Conservation (phyloP, 2,888 invertebrate species). For the Hydraecia micacea region DNA sequence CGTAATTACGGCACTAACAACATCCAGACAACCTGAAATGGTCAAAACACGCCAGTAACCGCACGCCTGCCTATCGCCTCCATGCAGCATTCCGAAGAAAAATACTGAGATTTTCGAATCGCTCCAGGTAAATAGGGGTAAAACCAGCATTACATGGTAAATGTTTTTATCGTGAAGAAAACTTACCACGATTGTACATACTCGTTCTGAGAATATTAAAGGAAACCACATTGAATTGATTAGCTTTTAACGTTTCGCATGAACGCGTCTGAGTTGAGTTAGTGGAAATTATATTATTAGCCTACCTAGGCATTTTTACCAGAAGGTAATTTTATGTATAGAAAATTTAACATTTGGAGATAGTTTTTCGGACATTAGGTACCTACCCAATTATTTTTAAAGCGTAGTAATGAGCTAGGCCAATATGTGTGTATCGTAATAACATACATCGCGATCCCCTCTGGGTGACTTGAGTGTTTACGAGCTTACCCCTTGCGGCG, state of each 20-base stretch:
- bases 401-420: not conserved
- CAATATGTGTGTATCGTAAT: slow-evolving; percentile 4
- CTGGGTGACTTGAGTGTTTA: slow-evolving; percentile 12
- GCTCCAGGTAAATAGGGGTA: slow-evolving; percentile 66
- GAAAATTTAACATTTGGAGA: slow-evolving; percentile 1
- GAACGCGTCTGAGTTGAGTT: slow-evolving; percentile 58
- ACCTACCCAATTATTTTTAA: slow-evolving; percentile 1
- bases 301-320: slow-evolving; percentile 20
- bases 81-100: slow-evolving; percentile 75
- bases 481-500: slow-evolving; percentile 39
- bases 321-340: slow-evolving; percentile 18
- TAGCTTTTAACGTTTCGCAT: slow-evolving; percentile 70
- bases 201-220: slow-evolving; percentile 73
- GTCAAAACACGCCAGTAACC: slow-evolving; percentile 77
- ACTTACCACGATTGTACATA: slow-evolving; percentile 58
- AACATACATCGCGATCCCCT: slow-evolving; percentile 1
- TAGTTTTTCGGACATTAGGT: not conserved
- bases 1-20: slow-evolving; percentile 81
- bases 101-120: slow-evolving; percentile 70
- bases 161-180: slow-evolving; percentile 68
- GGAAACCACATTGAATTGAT: slow-evolving; percentile 72
- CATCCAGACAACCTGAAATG: slow-evolving; percentile 79
- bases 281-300: slow-evolving; percentile 54
- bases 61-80: slow-evolving; percentile 69
- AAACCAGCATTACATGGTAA: slow-evolving; percentile 41